phyloP scores from a whole-genome alignment of 1,140 invertebrate genomes.

The Dreissena polymorpha region DNA sequence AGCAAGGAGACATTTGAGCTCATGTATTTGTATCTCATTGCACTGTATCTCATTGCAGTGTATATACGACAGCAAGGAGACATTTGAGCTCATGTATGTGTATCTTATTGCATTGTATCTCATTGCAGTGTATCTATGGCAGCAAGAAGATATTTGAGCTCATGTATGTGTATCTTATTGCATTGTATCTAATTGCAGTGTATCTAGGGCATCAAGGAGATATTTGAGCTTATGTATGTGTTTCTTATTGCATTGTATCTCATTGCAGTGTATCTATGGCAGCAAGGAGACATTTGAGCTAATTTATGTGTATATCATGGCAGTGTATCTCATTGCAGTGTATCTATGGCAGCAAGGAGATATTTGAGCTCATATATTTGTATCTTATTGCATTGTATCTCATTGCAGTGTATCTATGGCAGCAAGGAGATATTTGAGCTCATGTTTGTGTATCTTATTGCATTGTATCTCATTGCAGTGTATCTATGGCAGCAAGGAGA shows the following conservation, averaged over 20 bases:
- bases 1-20: slow-evolving; percentile 90
- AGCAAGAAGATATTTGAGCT: slow-evolving; percentile 90
- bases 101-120: too few relatives aligned
- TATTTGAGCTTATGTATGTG: slow-evolving; percentile 88
- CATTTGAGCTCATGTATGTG: slow-evolving; percentile 87
- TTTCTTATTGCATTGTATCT: too few relatives aligned
- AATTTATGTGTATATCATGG: too few relatives aligned
- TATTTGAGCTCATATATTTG: slow-evolving; percentile 88
- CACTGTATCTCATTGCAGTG: slow-evolving; percentile 65
- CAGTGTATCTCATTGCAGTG: slow-evolving; percentile 7
- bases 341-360: slow-evolving; percentile 86
- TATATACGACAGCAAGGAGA: slow-evolving; percentile 86
- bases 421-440: slow-evolving; percentile 90
- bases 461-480: slow-evolving; percentile 6
- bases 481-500: slow-evolving; percentile 86
- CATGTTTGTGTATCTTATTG: too few relatives aligned
- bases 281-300: slow-evolving; percentile 90
- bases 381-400: too few relatives aligned
- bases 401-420: slow-evolving; percentile 77
- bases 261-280: slow-evolving; percentile 77
- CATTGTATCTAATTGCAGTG: too few relatives aligned
- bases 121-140: slow-evolving; percentile 77
- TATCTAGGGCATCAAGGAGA: slow-evolving; percentile 86
- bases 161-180: slow-evolving; percentile 80
- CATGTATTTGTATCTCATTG: too few relatives aligned